phyloP scores from a whole-genome alignment of 2,797 vertebrate species.

The Gymnoscopelus braueri region DNA sequence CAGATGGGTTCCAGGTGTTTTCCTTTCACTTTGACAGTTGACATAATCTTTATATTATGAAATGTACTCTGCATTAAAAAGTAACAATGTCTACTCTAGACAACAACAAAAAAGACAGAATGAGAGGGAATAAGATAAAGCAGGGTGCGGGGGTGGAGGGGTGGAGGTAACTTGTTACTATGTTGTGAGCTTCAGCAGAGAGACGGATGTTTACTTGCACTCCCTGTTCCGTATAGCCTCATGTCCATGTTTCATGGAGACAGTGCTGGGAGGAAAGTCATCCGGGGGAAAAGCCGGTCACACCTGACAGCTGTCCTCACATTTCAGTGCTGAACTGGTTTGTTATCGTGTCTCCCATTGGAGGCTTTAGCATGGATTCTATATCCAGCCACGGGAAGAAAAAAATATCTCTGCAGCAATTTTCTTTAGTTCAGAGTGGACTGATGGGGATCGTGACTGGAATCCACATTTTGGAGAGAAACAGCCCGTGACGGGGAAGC shows the following conservation, averaged over 20 bases:
- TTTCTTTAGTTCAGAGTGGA: conserved; percentile 26
- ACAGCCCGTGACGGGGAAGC: too few species aligned
- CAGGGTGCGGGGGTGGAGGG: not conserved
- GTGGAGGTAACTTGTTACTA: conserved; percentile 4
- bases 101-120: not conserved
- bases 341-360: conserved; percentile 43
- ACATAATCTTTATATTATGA: too few species aligned
- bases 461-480: conserved; percentile 18
- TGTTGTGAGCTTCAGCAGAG: conserved; percentile 60
- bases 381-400: conserved; percentile 34
- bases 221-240: conserved; percentile 54
- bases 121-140: too few species aligned
- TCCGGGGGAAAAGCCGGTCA: conserved; percentile 66
- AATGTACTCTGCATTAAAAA: too few species aligned
- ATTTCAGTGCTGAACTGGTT: not conserved
- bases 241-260: conserved; percentile 61
- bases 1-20: too few species aligned
- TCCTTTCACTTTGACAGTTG: not conserved
- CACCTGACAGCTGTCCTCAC: conserved; percentile 75
- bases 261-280: conserved; percentile 67
- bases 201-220: conserved; percentile 54
- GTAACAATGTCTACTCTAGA: too few species aligned
- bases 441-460: not conserved
- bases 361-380: conserved; percentile 37
- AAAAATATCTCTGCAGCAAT: conserved; percentile 39